A percentile compares a stretch with the other conserved stretches of the same genome.
Conservation (phyloP, 2,797 vertebrate species). For the Fistularia tabacaria region DNA sequence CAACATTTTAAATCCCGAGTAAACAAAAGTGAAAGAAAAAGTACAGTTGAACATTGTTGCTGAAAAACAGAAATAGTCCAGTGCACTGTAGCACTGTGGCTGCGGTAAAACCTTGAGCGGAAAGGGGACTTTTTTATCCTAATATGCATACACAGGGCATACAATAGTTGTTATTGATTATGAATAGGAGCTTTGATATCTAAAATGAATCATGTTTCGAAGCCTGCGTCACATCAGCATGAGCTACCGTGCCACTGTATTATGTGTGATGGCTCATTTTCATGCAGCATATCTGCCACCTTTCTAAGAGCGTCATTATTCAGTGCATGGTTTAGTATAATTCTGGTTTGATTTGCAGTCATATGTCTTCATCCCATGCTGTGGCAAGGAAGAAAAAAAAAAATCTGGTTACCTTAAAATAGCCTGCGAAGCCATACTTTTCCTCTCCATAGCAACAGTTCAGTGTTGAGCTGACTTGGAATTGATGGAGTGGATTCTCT, state of each 20-base stretch:
- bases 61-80: not conserved
- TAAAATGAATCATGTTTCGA: not conserved
- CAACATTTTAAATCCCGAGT: not conserved
- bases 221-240: not conserved
- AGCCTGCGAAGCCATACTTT: constrained; percentile 55
- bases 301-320: not conserved
- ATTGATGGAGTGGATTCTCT: constrained; percentile 54
- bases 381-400: constrained; percentile 25
- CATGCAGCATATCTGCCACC: constrained; percentile 2
- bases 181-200: constrained; percentile 1
- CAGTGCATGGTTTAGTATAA: not conserved
- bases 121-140: not conserved
- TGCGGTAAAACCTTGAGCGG: not conserved
- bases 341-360: not conserved
- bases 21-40: not conserved
- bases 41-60: not conserved
- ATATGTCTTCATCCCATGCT: constrained; percentile 19
- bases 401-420: constrained; percentile 58
- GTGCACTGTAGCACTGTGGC: too few species aligned
- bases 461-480: constrained; percentile 40
- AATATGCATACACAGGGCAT: not conserved
- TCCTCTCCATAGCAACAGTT: constrained; percentile 69
- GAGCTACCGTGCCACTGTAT: not conserved
- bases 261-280: not conserved
- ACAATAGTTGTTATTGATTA: not conserved